Base-by-base conservation (phyloP, 2,888 invertebrate species). In the Sinelater perroti region DNA sequence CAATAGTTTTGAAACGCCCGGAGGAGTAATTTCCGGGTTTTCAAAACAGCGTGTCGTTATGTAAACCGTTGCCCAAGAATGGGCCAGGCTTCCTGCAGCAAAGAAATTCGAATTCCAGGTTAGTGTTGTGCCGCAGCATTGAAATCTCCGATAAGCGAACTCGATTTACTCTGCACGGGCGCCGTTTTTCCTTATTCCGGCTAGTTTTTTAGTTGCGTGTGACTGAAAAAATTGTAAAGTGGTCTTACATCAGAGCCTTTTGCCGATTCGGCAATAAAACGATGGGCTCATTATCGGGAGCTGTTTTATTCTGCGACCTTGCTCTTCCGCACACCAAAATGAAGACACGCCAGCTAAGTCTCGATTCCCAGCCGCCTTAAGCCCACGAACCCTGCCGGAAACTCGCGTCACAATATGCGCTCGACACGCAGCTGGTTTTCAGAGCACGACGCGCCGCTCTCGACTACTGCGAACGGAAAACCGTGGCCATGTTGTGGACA, bases 401-500 rank as follows among this genome's bases (percentile, higher is more conserved):
- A n/a, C n/a, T n/a, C n/a, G n/a, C n/a, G n/a, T n/a, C n/a, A n/a
- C n/a, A n/a, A n/a, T n/a, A n/a, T n/a, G n/a, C n/a, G 30, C 8
- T 45, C 26, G 21, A 49, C 36, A 21, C 35, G 10, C 8, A 35
- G 26, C 36, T 16, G 35, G 24, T 17, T 24, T 30, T 16, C 30
- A 45, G 31, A 28, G 17, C 50, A 45, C 44, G 36, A 51, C 51
- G 26, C 56, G 56, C 38, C 24, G 17, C 24, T 51, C 51, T 50
- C 35, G 45, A 56, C 49, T 44, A 50, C 44, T 44, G 35, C 26
- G 38, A 45, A 54, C 38, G 46, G 24, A 51, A 50, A 46, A 59
- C 42, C 66, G 67, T 63, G 61, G 69, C 68, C 69, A 69, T 69
- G 66, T 69, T 69, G 60, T 66, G 63, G 60, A 62, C 60, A 66